These are phyloP conservation scores for Rhamnusium bicolor DNA, from an alignment of 2,888 invertebrate genomes.

Conservation along the genomic window DNA sequence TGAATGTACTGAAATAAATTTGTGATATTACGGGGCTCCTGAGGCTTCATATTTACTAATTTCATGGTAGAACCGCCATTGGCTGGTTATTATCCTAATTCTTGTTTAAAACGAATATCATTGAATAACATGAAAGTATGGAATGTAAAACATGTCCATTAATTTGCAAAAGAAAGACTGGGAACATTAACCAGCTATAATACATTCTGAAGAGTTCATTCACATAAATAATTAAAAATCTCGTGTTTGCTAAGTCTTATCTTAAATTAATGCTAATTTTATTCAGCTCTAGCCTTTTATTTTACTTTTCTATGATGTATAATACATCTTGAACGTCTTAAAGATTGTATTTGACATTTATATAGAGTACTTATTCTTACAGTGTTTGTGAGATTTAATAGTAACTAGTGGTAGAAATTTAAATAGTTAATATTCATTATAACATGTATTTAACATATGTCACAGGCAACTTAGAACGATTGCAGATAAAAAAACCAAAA, in stretches of 20 bases:
- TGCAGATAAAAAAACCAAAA: too few species aligned
- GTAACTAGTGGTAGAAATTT: too few species aligned
- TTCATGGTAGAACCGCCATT: too few species aligned
- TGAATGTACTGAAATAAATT: too few species aligned
- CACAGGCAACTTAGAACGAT: too few species aligned
- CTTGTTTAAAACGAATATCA: background rate
- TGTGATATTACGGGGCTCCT: too few species aligned
- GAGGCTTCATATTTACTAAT: too few species aligned
- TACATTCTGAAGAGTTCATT: constrained; percentile 1
- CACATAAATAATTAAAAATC: background rate
- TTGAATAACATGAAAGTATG: background rate
- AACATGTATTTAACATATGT: too few species aligned
- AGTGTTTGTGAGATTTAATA: too few species aligned
- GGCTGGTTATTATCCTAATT: constrained; percentile 1
- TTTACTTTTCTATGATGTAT: background rate
- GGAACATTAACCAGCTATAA: background rate
- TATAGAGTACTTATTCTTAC: too few species aligned
- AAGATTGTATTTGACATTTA: background rate
- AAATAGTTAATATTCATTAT: too few species aligned
- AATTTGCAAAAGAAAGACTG: background rate
- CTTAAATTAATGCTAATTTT: constrained; percentile 12
- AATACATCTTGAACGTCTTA: background rate
- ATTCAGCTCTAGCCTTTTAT: constrained; percentile 5
- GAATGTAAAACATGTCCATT: background rate
- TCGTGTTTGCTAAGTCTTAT: background rate